Evolutionary conservation across 2,888 invertebrate species (phyloP).

Genomic region (Trissolcus japonicus): DNA sequence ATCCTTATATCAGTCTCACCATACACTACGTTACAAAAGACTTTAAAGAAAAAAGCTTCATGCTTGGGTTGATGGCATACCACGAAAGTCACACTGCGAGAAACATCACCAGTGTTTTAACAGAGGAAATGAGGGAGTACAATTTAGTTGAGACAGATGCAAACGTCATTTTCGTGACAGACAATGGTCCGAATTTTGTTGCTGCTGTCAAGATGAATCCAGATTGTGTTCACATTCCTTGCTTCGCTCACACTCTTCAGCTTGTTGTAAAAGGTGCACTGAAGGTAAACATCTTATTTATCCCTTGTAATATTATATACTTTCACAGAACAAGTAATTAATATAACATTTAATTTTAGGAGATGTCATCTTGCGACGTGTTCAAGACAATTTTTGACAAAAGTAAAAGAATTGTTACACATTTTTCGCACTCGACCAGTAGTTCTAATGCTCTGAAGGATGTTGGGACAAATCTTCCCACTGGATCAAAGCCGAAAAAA

Average conservation of each 20-base stretch:
- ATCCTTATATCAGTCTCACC: background rate
- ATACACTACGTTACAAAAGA: background rate
- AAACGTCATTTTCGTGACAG: background rate
- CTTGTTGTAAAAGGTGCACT: background rate
- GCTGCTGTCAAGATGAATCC: background rate
- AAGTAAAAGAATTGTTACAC: background rate
- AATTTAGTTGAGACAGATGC: background rate
- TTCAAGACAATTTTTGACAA: background rate
- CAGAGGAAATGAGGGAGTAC: background rate
- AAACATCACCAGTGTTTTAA: background rate
- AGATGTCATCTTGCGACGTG: background rate
- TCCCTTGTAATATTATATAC: background rate
- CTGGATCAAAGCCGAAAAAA: background rate
- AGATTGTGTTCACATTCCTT: background rate
- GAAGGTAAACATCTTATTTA: background rate
- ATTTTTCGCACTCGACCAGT: background rate
- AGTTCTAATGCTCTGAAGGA: background rate
- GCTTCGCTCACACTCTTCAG: background rate
- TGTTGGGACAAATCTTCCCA: background rate
- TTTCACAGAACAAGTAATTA: background rate
- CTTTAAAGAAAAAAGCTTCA: background rate
- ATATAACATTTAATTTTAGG: background rate
- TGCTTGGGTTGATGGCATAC: background rate
- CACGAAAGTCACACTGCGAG: constrained; percentile 1
- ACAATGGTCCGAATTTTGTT: background rate